Evolutionary conservation across 2,113 vertebrate genomes (phyloP), one percentile per base, ranked within the genome.

Genomic region (Leptocoma aspasia): DNA sequence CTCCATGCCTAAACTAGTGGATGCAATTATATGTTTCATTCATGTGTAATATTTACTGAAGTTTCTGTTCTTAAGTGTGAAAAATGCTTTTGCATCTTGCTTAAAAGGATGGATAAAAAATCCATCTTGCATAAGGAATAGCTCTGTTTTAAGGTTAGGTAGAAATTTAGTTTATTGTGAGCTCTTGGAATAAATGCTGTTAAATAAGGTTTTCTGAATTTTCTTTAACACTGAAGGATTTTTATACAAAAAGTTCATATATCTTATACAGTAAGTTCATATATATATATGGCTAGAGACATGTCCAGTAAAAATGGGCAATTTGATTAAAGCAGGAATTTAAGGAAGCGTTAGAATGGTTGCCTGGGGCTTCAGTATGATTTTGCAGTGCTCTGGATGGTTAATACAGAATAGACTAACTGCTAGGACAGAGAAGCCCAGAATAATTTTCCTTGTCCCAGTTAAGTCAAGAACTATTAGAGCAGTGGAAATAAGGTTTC

Each of bases 391-490:
- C 59, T 94, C 49, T 94, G 92, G 75, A 86, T 88, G 72, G 71
- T 87, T 96, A 89, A 69, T 83, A 61, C 35, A 85, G 95, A 95
- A 49, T 70, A 80, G 80, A 66, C 75, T 77, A 54, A 81, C 92
- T 89, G 88, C 72, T 96, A 90, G 90, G 90, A 83, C 79, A 83
- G 90, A 92, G 82, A 61, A 97, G 72, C 90, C 79, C 88, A 92
- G 94, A 95, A 96, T 96, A 96, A 95, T 97, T 97, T 96, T 89
- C 80, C 84, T 93, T 97, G 97, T 90, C 94, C 95, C 91, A 97
- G 90, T 95, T 97, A 96, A 97, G 95, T 97, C 97, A 96, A 91
- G 83, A 97, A 30, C 83, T 90, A 96, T 97, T 96, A 97, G 49
- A 88, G 81, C 86, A 87, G 78, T 86, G 82, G 92, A 93, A 94